These are phyloP conservation scores for Geophilus truncorum DNA, from an alignment of 2,888 invertebrate species.

Conservation along the genomic window DNA sequence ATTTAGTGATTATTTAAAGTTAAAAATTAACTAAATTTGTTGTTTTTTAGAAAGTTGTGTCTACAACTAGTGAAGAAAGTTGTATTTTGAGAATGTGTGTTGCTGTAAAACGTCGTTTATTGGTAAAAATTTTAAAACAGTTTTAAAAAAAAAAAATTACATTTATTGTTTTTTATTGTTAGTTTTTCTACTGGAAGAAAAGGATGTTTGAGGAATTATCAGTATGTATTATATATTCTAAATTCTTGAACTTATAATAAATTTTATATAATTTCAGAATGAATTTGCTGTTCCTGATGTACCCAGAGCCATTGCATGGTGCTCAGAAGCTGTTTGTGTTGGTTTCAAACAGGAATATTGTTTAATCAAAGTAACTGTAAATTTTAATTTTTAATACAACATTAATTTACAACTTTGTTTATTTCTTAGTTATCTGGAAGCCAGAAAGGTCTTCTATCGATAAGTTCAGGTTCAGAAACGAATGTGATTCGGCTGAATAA, in stretches of 20 bases:
- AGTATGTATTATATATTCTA: not conserved
- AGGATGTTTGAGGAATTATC: constrained; percentile 65
- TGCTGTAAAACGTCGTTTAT: constrained; percentile 58
- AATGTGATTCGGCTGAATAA: constrained; percentile 52
- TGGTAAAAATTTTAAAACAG: constrained; percentile 41
- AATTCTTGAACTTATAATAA: not conserved
- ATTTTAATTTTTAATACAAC: no score
- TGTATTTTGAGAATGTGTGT: constrained; percentile 79
- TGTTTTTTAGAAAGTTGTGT: constrained; percentile 53
- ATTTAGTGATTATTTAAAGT: not conserved
- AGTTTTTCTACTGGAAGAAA: constrained; percentile 84
- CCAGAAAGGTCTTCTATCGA: constrained; percentile 77
- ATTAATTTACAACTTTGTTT: not conserved
- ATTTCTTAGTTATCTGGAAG: constrained; percentile 52
- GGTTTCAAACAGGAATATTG: constrained; percentile 80
- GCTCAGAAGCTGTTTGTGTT: constrained; percentile 75
- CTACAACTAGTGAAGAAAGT: constrained; percentile 67
- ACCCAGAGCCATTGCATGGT: constrained; percentile 75
- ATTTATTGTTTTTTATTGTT: constrained; percentile 44
- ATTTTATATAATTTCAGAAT: constrained; percentile 39
- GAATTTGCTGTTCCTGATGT: constrained; percentile 74
- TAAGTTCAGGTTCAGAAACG: constrained; percentile 68
- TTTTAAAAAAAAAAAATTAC: not conserved
- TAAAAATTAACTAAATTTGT: not conserved
- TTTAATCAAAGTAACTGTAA: constrained; percentile 67